A percentile compares a stretch with the other conserved stretches of the same genome.
phyloP scores from a whole-genome alignment of 2,888 invertebrate species.

The Ecdyonurus torrentis region DNA sequence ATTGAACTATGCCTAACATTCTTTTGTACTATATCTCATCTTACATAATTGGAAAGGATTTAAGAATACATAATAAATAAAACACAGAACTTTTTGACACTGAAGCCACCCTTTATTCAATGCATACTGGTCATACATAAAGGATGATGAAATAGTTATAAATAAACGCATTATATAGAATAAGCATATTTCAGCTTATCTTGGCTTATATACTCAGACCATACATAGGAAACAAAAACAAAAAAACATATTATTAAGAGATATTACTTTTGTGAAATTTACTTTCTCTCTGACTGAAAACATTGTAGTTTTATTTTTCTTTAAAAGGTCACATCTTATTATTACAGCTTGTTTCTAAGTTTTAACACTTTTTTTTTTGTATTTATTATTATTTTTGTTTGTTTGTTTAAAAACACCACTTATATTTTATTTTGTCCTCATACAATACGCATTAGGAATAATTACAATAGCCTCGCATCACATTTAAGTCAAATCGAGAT shows the following conservation, averaged over 20 bases:
- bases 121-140: conserved; percentile 3
- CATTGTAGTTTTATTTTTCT: neutral
- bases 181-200: neutral
- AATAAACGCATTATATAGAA: conserved; percentile 3
- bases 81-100: neutral
- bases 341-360: neutral
- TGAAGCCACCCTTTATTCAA: conserved; percentile 3
- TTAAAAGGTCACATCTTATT: neutral
- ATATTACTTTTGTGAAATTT: neutral
- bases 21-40: too few relatives aligned
- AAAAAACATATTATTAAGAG: neutral
- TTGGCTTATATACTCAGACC: conserved; percentile 4
- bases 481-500: neutral
- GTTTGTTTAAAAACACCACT: neutral
- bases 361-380: neutral
- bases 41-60: too few relatives aligned
- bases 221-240: conserved; percentile 1
- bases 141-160: conserved; percentile 1
- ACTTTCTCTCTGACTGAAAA: neutral
- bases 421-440: neutral
- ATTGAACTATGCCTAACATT: too few relatives aligned
- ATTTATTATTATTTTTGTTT: too few relatives aligned
- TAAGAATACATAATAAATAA: too few relatives aligned
- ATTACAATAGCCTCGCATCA: neutral
- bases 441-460: neutral